These are phyloP conservation scores for Gymnodraco acuticeps DNA, from an alignment of 2,797 vertebrate species.

Conservation along the genomic window DNA sequence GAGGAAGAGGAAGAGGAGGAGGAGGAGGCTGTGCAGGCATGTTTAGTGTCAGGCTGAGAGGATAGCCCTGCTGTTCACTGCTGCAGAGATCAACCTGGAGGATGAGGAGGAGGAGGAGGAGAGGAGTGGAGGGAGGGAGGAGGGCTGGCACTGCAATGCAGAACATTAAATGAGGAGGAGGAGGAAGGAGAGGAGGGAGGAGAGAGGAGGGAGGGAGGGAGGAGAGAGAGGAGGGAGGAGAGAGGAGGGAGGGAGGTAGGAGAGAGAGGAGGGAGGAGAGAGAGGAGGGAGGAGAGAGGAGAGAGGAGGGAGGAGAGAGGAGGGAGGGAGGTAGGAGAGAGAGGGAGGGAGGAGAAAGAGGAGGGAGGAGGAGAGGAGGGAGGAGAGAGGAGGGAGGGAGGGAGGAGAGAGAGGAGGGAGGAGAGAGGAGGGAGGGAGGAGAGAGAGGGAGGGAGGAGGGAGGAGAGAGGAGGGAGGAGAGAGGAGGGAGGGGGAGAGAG, in stretches of 20 bases:
- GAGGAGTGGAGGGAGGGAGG: not conserved
- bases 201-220: not conserved
- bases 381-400: not conserved
- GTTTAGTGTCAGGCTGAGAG: constrained; percentile 30
- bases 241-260: too few relatives aligned
- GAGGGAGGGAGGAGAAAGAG: not conserved
- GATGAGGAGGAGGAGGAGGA: not conserved
- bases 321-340: not conserved
- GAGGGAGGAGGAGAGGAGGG: too few relatives aligned
- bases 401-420: constrained; percentile 6
- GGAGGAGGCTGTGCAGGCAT: constrained; percentile 11
- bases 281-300: too few relatives aligned
- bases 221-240: not conserved
- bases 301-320: not conserved
- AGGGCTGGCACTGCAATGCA: too few relatives aligned
- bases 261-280: not conserved
- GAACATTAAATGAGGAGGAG: too few relatives aligned
- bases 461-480: constrained; percentile 11
- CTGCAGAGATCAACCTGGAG: constrained; percentile 56
- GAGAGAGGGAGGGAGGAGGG: not conserved
- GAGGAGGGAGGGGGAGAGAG: too few relatives aligned
- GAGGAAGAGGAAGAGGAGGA: not conserved
- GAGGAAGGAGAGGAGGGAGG: too few relatives aligned
- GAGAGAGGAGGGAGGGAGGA: not conserved
- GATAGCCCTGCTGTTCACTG: constrained; percentile 37